phyloP scores from a whole-genome alignment of 2,797 vertebrate genomes.

The Sebastes nivosus region DNA sequence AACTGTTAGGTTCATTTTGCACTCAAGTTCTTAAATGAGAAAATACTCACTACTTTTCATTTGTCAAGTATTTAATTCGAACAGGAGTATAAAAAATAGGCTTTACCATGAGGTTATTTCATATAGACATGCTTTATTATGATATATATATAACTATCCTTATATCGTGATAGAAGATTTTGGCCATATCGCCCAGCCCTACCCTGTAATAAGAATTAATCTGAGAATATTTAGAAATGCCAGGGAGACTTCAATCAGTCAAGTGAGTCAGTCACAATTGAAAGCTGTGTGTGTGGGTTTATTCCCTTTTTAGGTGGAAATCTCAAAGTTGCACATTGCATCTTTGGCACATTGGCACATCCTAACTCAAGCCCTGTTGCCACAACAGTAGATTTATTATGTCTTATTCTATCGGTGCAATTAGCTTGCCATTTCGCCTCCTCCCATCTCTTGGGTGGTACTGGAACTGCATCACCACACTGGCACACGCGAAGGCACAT shows the following conservation, averaged over 20 bases:
- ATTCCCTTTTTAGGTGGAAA: not conserved
- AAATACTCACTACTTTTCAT: too few species aligned
- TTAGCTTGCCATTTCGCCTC: constrained; percentile 26
- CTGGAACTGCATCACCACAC: constrained; percentile 10
- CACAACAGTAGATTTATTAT: constrained; percentile 39
- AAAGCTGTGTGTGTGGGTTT: not conserved
- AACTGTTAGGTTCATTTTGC: too few species aligned
- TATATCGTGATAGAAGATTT: not conserved
- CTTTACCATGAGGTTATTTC: not conserved
- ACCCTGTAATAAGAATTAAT: not conserved
- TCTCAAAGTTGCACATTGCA: not conserved
- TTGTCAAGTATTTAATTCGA: too few species aligned
- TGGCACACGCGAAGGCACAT: not conserved
- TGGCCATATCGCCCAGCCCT: not conserved
- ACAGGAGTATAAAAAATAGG: too few species aligned
- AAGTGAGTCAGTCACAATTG: not conserved
- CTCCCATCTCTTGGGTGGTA: constrained; percentile 42
- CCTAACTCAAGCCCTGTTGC: constrained; percentile 21
- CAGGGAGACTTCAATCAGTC: not conserved
- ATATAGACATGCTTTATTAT: not conserved
- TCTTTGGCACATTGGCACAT: constrained; percentile 4
- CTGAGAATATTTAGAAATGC: not conserved
- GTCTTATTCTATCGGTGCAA: constrained; percentile 30
- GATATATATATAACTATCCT: too few species aligned
- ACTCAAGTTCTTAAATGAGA: too few species aligned